Evolutionary conservation across 2,888 invertebrate genomes (phyloP), one percentile per base, ranked within the genome.

Genomic region (Psylliodes chrysocephalus): DNA sequence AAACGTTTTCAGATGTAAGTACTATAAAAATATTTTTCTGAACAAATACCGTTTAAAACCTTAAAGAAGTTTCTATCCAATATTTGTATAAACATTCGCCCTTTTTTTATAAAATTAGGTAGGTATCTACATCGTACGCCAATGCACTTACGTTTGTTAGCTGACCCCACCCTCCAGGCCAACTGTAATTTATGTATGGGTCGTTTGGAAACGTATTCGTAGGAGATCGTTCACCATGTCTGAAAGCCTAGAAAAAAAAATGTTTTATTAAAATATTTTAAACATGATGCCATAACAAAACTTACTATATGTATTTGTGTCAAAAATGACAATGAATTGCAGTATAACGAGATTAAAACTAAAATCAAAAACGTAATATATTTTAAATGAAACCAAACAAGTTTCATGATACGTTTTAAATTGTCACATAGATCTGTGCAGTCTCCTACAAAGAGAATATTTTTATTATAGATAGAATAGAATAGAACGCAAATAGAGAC

Each of bases 221-320:
- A 1, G 96, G 96, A 61, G 91, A 89, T 73, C 94, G 85, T 68
- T 93, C 93, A 5, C 95, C 95, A 85, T 95, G 95, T 4, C 94
- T 87, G 79, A 91, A 93, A 64, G 94, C 75, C 91, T 93, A 28
- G 15, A 63, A 66, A 53, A 0, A 5, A 8, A 47, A 5, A 10
- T 3, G 8, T 0, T 35, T 10, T 10, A 3, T 47, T 14, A 19
- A 19, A 10, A n/a, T n/a, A n/a, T n/a, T n/a, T 15, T 25, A 55
- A n/a, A 12, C n/a, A 18, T 3, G 12, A 10, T 52, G 17, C 12
- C 38, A 25, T 59, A n/a, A n/a, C n/a, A n/a, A n/a, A n/a, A 49
- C 59, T 59, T 28, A 59, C 59, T 22, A 59, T 40, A 28, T 59
- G 59, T 28, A 59, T 2, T 28, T 59, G 59, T 28, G 33, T 17